These are phyloP conservation scores for Axis porcinus DNA, from an alignment of 2,113 vertebrate genomes.

Conservation along the genomic window DNA sequence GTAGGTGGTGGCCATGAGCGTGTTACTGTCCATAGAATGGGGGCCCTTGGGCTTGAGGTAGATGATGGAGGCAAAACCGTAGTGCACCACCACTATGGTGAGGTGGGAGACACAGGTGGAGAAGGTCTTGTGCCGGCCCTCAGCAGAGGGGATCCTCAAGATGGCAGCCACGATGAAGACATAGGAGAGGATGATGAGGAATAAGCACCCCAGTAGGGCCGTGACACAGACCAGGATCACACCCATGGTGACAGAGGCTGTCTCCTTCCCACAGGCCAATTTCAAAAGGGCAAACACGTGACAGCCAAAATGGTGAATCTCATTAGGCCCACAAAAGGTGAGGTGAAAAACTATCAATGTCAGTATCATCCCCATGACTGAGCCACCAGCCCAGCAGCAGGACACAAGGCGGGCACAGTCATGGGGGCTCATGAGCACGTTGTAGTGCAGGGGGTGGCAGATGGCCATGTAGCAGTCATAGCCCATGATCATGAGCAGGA, in stretches of 20 bases:
- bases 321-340: conserved; percentile 40
- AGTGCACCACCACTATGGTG: not conserved
- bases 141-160: not conserved
- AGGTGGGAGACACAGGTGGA: not conserved
- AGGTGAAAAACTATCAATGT: conserved; percentile 30
- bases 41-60: not conserved
- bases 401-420: not conserved
- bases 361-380: conserved; percentile 43
- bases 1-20: conserved; percentile 1
- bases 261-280: conserved; percentile 45
- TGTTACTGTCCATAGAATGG: not conserved
- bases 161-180: not conserved
- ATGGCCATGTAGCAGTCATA: too few relatives aligned
- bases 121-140: not conserved
- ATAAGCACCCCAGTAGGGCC: not conserved
- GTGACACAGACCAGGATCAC: conserved; percentile 45
- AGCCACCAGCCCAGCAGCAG: conserved; percentile 46
- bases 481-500: too few relatives aligned
- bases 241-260: not conserved
- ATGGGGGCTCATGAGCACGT: not conserved
- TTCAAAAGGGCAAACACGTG: conserved; percentile 9
- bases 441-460: conserved; percentile 32
- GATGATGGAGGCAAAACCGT: not conserved
- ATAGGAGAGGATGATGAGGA: conserved; percentile 24
- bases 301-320: not conserved